Base-by-base conservation (phyloP, 1,140 invertebrate genomes). In the Colletes gigas region DNA sequence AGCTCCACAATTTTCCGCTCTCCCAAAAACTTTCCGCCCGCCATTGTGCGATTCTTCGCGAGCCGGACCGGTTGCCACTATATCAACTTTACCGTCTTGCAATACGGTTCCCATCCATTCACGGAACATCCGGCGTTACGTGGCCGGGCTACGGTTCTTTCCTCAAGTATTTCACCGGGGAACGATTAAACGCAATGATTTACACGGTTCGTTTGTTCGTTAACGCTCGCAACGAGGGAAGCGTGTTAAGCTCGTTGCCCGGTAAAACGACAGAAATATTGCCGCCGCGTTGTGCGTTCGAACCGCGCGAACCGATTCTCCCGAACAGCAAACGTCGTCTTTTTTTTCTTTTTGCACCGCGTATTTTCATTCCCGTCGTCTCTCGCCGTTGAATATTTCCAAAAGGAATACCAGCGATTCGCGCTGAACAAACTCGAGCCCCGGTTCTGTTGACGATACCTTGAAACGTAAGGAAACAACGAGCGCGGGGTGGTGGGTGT, bases 121-220 rank as follows among this genome's bases (percentile, higher is more conserved):
- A n/a, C n/a, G 60, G 59, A 55, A 68, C 60, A 81, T 62, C 44
- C 41, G 67, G 60, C 55, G 71, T 79, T 83, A 72, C 19, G n/a
- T 44, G 57, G 30, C 15, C 7, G 7, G 6, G 3, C 39, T 10
- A n/a, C 9, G 41, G 41, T 15, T 50, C 52, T 57, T 81, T 57
- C 54, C 50, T 73, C 63, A 57, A 75, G 52, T 30, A 21, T 55
- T 60, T 62, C 54, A 41, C 39, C 2, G 39, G 62, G 59, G 68
- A 81, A 60, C 77, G 82, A 84, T 84, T 84, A 84, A 78, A 84
- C 17, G 41, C 67, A 62, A 84, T 83, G 78, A 81, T 81, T 85
- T 84, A 84, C 66, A 59, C 68, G 62, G 12, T 65, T 80, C 63
- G 71, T 80, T 80, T 67, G 47, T 66, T 66, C 63, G 70, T 78